A percentile compares a stretch with the other conserved stretches of the same genome.
Evolutionary conservation across 2,888 invertebrate genomes (phyloP).

Genomic region (Acanthosepion lycidas): DNA sequence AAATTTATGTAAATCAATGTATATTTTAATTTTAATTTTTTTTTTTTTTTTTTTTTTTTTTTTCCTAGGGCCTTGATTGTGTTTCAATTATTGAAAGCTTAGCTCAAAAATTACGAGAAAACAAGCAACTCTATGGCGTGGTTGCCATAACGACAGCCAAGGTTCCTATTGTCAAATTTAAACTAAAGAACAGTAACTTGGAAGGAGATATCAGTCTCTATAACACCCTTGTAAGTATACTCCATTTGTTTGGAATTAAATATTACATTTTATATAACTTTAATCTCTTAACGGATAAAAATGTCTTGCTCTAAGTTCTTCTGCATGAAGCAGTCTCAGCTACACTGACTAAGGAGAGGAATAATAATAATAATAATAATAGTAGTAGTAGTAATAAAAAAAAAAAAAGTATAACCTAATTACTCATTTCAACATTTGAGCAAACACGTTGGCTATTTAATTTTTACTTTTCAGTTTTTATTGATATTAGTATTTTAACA

Average conservation of each 20-base stretch:
- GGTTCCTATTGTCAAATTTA: slow-evolving; percentile 80
- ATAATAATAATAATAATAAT: too few relatives aligned
- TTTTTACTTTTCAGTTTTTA: too few relatives aligned
- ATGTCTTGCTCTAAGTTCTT: too few relatives aligned
- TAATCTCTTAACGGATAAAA: background rate
- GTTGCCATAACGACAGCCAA: slow-evolving; percentile 78
- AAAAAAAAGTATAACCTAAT: too few relatives aligned
- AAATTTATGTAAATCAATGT: background rate
- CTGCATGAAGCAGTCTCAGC: too few relatives aligned
- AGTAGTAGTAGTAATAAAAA: too few relatives aligned
- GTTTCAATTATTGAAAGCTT: slow-evolving; percentile 74
- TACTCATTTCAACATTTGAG: too few relatives aligned
- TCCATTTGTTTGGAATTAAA: background rate
- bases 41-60: background rate
- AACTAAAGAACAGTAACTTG: slow-evolving; percentile 72
- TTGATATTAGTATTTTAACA: too few relatives aligned
- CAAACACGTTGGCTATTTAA: too few relatives aligned
- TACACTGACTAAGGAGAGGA: too few relatives aligned
- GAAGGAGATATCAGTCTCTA: slow-evolving; percentile 80
- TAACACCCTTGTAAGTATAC: slow-evolving; percentile 76
- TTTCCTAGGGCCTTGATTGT: slow-evolving; percentile 71
- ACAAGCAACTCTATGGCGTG: slow-evolving; percentile 73
- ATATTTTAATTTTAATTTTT: background rate
- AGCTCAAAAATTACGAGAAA: slow-evolving; percentile 71
- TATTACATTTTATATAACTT: background rate